Base-by-base conservation (phyloP, 2,113 vertebrate genomes). In the Barnardius zonarius region DNA sequence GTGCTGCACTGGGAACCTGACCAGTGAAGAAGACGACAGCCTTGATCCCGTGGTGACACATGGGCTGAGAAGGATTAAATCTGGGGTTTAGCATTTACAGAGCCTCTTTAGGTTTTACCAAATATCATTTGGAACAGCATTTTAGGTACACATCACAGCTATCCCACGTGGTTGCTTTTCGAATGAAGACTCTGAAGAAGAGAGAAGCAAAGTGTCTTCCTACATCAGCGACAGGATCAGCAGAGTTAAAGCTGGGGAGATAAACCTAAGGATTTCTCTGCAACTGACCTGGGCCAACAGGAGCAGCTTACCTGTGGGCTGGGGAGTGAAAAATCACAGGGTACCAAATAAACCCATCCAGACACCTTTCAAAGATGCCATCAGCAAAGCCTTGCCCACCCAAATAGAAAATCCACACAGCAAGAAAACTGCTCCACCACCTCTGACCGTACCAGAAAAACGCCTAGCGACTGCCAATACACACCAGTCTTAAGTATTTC, bases 41-140 rank as follows among this genome's bases (percentile, higher is more conserved):
- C 78, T 44, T 7, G 5, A 48, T 17, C 25, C n/a, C 11, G 2
- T 1, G 16, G 7, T 8, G n/a, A 57, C 3, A 1, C 3, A 1
- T 1, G 35, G 51, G 55, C 68, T 55, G n/a, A 61, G 33, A 17
- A 13, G 7, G n/a, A 55, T 39, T 39, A 25, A 61, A 86, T 49
- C 6, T 24, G 30, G 19, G 28, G 2, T 76, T 92, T 37, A 81
- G 51, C 43, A 49, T 54, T 23, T 48, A 39, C 43, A 68, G 28
- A 90, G 23, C 12, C 22, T 14, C 44, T 57, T 55, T 1, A 43
- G 43, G 31, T 49, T 90, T 74, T 41, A 54, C 17, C 23, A 25
- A 92, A 43, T 16, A 37, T 20, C 67, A 27, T 28, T 25, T 8
- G 11, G 48, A 23, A 39, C 17, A 8, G 52, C 4, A 4, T 44